Conservation (phyloP, 2,888 invertebrate species). For the Melanophora roralis region DNA sequence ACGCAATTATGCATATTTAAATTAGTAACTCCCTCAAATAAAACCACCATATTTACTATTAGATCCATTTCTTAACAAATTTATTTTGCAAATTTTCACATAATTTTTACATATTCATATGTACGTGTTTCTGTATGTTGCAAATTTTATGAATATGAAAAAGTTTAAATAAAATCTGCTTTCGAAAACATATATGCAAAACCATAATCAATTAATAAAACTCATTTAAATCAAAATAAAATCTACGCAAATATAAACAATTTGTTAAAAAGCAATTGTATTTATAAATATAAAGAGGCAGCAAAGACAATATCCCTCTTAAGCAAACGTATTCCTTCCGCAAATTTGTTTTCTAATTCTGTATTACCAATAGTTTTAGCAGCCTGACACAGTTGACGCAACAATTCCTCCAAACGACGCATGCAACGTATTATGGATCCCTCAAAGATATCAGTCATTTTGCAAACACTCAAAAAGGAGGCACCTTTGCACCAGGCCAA, state of each 20-base stretch:
- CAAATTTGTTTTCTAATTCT: conserved; percentile 96
- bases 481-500: conserved; percentile 97
- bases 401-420: conserved; percentile 95
- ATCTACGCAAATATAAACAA: not conserved
- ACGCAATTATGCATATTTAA: too few species aligned
- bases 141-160: too few species aligned
- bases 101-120: not conserved
- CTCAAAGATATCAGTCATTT: conserved; percentile 98
- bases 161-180: too few species aligned
- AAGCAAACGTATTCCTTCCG: conserved; percentile 91
- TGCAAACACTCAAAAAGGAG: conserved; percentile 92
- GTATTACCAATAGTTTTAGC: conserved; percentile 97
- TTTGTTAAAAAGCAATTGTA: not conserved
- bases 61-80: not conserved
- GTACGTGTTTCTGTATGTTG: not conserved
- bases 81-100: not conserved
- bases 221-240: conserved; percentile 16
- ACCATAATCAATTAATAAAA: conserved; percentile 26
- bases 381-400: conserved; percentile 96
- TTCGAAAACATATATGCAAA: too few species aligned
- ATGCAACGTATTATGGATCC: conserved; percentile 90
- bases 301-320: conserved; percentile 99
- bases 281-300: conserved; percentile 93
- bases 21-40: too few species aligned
- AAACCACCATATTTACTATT: too few species aligned